These are phyloP conservation scores for Lathronympha strigana DNA, from an alignment of 2,888 invertebrate genomes.

Conservation along the genomic window DNA sequence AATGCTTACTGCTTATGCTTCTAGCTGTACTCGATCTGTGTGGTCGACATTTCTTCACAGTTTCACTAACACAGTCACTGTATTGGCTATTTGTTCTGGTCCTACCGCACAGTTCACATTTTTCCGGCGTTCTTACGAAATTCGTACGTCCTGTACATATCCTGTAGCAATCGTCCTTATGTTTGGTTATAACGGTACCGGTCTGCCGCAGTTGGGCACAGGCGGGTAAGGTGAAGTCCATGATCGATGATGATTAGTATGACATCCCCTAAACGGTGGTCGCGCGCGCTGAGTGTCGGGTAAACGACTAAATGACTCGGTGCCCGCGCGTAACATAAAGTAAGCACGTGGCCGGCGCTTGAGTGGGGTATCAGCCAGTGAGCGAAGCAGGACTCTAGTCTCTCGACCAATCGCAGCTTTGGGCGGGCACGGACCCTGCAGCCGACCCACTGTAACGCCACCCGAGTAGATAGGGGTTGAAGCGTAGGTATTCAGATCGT, in stretches of 20 bases:
- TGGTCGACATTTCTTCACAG: slow-evolving; percentile 68
- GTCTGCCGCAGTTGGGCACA: slow-evolving; percentile 70
- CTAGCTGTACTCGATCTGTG: slow-evolving; percentile 70
- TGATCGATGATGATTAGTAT: slow-evolving; percentile 65
- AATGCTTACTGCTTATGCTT: slow-evolving; percentile 79
- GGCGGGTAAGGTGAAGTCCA: slow-evolving; percentile 73
- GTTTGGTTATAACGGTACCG: slow-evolving; percentile 74
- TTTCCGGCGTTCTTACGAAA: slow-evolving; percentile 57
- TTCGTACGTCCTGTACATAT: slow-evolving; percentile 45
- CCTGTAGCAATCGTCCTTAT: slow-evolving; percentile 62
- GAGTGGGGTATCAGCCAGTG: slow-evolving; percentile 58
- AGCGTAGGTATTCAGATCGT: slow-evolving; percentile 34
- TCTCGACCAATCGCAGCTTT: slow-evolving; percentile 54
- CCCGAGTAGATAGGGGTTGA: slow-evolving; percentile 63
- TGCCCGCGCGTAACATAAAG: slow-evolving; percentile 78
- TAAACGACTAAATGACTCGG: slow-evolving; percentile 78
- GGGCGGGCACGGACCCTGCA: slow-evolving; percentile 62
- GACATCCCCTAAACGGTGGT: slow-evolving; percentile 75
- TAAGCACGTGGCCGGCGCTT: slow-evolving; percentile 68
- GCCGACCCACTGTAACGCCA: slow-evolving; percentile 58
- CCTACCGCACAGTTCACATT: slow-evolving; percentile 75
- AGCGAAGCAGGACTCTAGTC: slow-evolving; percentile 62
- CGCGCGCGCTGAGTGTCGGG: slow-evolving; percentile 77
- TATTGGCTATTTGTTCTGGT: slow-evolving; percentile 74
- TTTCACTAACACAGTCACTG: slow-evolving; percentile 81